Evolutionary conservation across 2,888 invertebrate species (phyloP), one percentile per base, ranked within the genome.

Genomic region (Gisinianus flammeolus): DNA sequence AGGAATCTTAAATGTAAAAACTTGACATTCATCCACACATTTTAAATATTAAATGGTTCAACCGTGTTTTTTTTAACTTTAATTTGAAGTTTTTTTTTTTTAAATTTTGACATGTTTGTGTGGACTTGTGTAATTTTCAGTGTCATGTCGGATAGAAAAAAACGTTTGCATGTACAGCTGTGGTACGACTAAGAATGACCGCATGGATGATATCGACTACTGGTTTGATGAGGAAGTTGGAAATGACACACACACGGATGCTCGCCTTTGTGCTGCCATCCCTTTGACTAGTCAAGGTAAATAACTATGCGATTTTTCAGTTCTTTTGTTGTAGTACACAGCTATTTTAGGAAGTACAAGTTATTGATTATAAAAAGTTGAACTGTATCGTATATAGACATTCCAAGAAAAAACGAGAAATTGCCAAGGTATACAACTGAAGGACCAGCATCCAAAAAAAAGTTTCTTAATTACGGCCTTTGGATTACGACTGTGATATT

Each of bases 81-180:
- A 26, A 62, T 24, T 10, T 8, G 19, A 54, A 56, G n/a, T 69
- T 69, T 54, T 28, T 30, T 30, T 26, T 44, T 30, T 66, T 31
- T 24, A 30, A 68, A 19, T 24, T 62, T 70, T 64, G 66, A 66
- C 19, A 54, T 31, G 19, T 19, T n/a, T 58, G 26, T 16, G n/a
- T n/a, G 71, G 54, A 52, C 30, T 71, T 54, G 69, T 54, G 24
- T 66, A 33, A 31, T 68, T 54, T 69, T 19, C 33, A 84, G 83
- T 84, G 58, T 75, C 79, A 2, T 83, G 83, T 31, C 24, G 72
- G 35, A 74, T 54, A 1, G 72, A 70, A 19, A 77, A 67, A 1
- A 72, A 71, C 5, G 52, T 76, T 31, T 82, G 82, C 76, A 84
- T 84, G 84, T 83, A 67, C 52, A 84, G 84, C 62, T 83, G 84